These are phyloP conservation scores for Beroe ovata DNA, from an alignment of 37 sponge, comb jelly and placozoan species.

Conservation along the genomic window DNA sequence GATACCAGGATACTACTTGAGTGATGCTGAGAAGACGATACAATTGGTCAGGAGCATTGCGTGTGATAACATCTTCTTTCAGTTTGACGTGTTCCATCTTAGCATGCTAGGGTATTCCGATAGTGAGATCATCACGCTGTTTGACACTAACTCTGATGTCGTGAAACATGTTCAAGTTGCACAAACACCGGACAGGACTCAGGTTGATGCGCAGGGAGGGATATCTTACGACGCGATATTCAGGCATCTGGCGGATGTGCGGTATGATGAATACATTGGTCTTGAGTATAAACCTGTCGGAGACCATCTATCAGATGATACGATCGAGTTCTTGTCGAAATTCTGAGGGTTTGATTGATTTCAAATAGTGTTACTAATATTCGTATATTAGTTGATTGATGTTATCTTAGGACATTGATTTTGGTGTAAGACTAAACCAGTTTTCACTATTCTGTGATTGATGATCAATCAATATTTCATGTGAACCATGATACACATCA, in stretches of 20 bases:
- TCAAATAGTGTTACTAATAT: no score
- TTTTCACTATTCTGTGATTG: no score
- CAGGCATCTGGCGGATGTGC: not conserved
- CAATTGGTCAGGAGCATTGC: not conserved
- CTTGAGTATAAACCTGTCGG: not conserved
- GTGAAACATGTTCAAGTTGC: slow-evolving; percentile 47
- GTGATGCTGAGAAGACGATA: not conserved
- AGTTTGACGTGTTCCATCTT: slow-evolving; percentile 48
- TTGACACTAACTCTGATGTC: not conserved
- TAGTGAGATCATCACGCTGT: not conserved
- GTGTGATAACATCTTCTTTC: not conserved
- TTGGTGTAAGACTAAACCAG: no score
- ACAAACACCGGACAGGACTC: slow-evolving; percentile 23
- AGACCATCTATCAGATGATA: not conserved
- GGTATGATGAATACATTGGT: slow-evolving; percentile 15
- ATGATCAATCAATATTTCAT: no score
- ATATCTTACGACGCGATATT: not conserved
- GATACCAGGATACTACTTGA: slow-evolving; percentile 36
- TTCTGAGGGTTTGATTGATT: not conserved
- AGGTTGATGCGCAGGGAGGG: not conserved
- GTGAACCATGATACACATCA: no score
- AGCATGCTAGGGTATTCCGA: slow-evolving; percentile 13
- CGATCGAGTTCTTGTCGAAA: slow-evolving; percentile 9
- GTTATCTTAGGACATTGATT: no score
- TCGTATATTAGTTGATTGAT: no score